Evolutionary conservation across 2,888 invertebrate species (phyloP).

Genomic region (Nysson spinosus): DNA sequence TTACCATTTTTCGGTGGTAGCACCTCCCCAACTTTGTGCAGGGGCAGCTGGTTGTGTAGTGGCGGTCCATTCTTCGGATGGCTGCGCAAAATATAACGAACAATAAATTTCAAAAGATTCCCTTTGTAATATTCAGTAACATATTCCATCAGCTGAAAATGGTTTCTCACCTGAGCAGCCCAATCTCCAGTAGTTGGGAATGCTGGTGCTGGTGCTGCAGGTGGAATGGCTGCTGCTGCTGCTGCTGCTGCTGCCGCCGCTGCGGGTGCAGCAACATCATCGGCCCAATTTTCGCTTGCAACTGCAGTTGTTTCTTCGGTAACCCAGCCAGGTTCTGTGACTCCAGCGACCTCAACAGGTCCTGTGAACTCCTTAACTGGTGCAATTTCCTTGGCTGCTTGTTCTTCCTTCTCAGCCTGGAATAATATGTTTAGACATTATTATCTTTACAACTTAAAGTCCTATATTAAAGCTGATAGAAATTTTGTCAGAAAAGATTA

Average conservation of each 20-base stretch:
- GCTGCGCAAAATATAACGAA: conserved; percentile 19
- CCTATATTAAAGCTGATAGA: not conserved
- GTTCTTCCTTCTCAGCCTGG: conserved; percentile 95
- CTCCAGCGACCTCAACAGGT: conserved; percentile 69
- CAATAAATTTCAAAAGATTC: not conserved
- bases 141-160: not conserved
- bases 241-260: conserved; percentile 62
- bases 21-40: conserved; percentile 82
- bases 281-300: conserved; percentile 79
- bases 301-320: conserved; percentile 77
- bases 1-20: conserved; percentile 78
- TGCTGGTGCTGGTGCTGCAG: conserved; percentile 68
- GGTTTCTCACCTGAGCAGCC: conserved; percentile 72
- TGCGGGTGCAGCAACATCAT: conserved; percentile 75
- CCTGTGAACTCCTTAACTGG: conserved; percentile 78
- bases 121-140: not conserved
- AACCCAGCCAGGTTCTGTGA: conserved; percentile 81
- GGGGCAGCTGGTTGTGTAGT: conserved; percentile 74
- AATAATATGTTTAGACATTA: not conserved
- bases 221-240: conserved; percentile 61
- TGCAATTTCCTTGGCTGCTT: conserved; percentile 89
- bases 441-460: not conserved
- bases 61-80: conserved; percentile 79
- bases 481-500: conserved; percentile 68
- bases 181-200: conserved; percentile 72